These are phyloP conservation scores for Trichopoda pennipes DNA, from an alignment of 2,888 invertebrate genomes.

Conservation along the genomic window DNA sequence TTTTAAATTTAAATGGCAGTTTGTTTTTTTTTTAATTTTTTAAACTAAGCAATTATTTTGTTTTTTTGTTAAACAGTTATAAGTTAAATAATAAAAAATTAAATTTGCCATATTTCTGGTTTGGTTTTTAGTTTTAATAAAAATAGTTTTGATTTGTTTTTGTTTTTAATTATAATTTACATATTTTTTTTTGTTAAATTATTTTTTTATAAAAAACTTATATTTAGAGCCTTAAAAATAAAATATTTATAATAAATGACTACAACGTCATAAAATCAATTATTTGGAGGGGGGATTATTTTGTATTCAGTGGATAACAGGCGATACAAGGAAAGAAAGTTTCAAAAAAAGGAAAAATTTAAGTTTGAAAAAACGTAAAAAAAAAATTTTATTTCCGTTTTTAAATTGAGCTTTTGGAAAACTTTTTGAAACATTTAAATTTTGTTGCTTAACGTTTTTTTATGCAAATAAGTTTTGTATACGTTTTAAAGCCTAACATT, in stretches of 20 bases:
- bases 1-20: conserved; percentile 60
- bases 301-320: neutral
- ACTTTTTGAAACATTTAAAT: no score
- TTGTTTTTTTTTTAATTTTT: conserved; percentile 35
- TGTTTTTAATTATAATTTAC: conserved; percentile 31
- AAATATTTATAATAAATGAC: conserved; percentile 72
- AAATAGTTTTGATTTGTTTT: conserved; percentile 41
- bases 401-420: neutral
- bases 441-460: no score
- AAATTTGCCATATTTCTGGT: neutral
- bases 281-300: neutral
- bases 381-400: neutral
- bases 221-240: conserved; percentile 31
- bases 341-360: neutral
- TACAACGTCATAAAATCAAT: conserved; percentile 77
- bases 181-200: conserved; percentile 44
- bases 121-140: conserved; percentile 23
- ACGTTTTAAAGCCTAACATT: no score
- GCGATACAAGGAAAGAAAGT: neutral
- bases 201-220: conserved; percentile 40
- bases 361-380: neutral
- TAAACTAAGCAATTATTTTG: conserved; percentile 17
- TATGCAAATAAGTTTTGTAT: no score
- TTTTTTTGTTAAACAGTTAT: conserved; percentile 39
- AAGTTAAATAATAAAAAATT: conserved; percentile 27